Percentiles rank a stretch among this genome's conserved stretches.
phyloP scores from a whole-genome alignment of 2,797 vertebrate genomes.

The Trachops cirrhosus region DNA sequence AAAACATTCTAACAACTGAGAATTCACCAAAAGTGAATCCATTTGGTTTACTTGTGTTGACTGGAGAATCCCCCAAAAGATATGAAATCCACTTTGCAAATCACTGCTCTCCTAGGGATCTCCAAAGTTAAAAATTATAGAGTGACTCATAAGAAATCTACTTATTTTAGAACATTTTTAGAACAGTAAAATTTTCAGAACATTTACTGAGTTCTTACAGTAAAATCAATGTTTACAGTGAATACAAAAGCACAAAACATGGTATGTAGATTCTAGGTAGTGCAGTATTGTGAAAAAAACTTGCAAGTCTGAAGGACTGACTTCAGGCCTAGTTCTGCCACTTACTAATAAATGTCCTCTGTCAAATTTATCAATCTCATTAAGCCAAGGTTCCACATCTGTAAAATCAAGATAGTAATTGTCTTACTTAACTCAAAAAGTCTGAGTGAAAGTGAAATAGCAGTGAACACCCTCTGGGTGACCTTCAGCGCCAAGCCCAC shows the following conservation, averaged over 20 bases:
- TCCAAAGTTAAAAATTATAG: conserved; percentile 7
- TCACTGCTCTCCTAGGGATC: background rate
- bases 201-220: conserved; percentile 30
- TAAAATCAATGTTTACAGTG: conserved; percentile 16
- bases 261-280: background rate
- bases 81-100: conserved; percentile 27
- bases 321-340: background rate
- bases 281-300: background rate
- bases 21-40: background rate
- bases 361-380: background rate
- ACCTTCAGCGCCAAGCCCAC: background rate
- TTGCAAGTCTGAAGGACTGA: conserved; percentile 15
- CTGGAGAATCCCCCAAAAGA: background rate
- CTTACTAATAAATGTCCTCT: conserved; percentile 6
- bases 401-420: conserved; percentile 21
- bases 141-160: conserved; percentile 25
- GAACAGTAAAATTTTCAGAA: too few relatives aligned
- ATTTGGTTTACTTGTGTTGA: conserved; percentile 5
- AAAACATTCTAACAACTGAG: conserved; percentile 1
- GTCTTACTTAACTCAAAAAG: background rate
- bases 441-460: background rate
- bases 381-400: background rate
- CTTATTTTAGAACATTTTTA: too few relatives aligned
- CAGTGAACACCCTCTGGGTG: background rate
- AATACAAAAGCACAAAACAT: conserved; percentile 6